Conservation (phyloP, 2,797 vertebrate genomes). For the Halcyon badia region DNA sequence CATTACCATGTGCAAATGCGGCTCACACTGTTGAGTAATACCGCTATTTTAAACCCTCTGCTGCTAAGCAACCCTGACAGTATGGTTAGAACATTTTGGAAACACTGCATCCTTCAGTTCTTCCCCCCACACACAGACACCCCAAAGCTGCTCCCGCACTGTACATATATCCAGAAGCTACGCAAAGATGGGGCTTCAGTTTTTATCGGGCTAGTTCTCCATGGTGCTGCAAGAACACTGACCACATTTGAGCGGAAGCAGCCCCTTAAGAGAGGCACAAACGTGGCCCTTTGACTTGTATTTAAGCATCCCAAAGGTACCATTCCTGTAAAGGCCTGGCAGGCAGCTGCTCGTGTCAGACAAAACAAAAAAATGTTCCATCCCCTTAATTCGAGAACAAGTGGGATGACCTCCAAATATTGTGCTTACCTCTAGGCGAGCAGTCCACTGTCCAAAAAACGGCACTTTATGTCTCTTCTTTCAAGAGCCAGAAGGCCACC, state of each 20-base stretch:
- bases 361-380: background rate
- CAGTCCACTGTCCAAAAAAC: background rate
- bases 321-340: background rate
- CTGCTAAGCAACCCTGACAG: conserved; percentile 78
- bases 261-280: background rate
- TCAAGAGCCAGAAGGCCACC: background rate
- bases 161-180: background rate
- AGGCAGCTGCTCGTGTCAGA: background rate
- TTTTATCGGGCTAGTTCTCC: background rate
- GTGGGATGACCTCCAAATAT: background rate
- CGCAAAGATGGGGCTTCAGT: background rate
- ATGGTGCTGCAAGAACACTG: background rate
- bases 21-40: conserved; percentile 75
- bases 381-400: background rate
- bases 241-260: background rate
- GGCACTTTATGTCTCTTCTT: background rate
- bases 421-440: background rate
- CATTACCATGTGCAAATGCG: conserved; percentile 73
- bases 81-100: conserved; percentile 67
- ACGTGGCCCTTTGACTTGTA: background rate
- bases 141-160: conserved; percentile 39
- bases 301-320: background rate
- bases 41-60: conserved; percentile 73
- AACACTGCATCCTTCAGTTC: conserved; percentile 51
- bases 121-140: background rate